Conservation (phyloP, 2,888 invertebrate genomes). For the Cynaeus angustus region DNA sequence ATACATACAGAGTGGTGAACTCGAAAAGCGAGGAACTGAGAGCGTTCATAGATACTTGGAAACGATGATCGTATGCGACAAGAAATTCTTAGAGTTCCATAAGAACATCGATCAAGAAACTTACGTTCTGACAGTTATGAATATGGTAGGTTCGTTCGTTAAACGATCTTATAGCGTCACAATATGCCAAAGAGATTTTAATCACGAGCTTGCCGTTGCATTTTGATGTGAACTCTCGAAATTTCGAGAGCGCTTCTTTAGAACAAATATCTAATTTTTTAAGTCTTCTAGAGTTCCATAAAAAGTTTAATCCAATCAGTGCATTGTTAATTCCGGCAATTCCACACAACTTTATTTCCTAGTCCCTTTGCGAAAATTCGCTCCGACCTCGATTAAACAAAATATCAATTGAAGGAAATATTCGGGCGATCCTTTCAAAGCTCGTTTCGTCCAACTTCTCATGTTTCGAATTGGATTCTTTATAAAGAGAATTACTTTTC, state of each 20-base stretch:
- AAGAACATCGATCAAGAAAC: conserved; percentile 77
- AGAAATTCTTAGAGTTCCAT: conserved; percentile 78
- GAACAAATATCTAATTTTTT: no score
- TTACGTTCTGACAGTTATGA: conserved; percentile 81
- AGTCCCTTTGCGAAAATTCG: neutral
- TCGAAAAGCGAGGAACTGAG: conserved; percentile 59
- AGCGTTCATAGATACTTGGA: conserved; percentile 75
- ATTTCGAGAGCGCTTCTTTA: no score
- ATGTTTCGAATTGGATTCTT: neutral
- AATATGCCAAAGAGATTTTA: no score
- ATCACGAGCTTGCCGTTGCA: no score
- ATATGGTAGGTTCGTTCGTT: conserved; percentile 73
- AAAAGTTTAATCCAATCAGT: no score
- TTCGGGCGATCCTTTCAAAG: neutral
- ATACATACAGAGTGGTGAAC: conserved; percentile 50
- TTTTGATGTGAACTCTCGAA: no score
- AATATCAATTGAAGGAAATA: conserved; percentile 16
- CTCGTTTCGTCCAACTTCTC: neutral
- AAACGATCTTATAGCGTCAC: no score
- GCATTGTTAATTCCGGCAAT: no score
- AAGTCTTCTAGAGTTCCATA: no score
- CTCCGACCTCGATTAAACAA: conserved; percentile 10
- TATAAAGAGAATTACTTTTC: neutral
- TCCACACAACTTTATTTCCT: no score
- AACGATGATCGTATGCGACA: conserved; percentile 79